A percentile compares a stretch with the other conserved stretches of the same genome.
Evolutionary conservation across 2,888 invertebrate genomes (phyloP).

Genomic region (Cylloceria caligata): DNA sequence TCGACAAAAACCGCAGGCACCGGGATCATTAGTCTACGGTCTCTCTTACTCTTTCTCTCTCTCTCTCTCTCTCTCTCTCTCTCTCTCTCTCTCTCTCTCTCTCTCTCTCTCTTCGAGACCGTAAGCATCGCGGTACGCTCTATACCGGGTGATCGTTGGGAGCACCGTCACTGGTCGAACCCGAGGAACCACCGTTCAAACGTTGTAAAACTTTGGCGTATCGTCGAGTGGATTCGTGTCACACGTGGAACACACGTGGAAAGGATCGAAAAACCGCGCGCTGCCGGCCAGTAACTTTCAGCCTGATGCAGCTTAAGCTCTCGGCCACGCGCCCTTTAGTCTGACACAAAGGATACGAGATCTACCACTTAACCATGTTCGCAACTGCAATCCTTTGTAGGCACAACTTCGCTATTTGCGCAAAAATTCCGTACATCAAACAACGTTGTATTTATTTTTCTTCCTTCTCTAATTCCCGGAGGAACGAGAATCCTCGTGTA

Average conservation of each 20-base stretch:
- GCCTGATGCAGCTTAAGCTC: background rate
- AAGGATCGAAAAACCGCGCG: conserved; percentile 35
- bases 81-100: no score
- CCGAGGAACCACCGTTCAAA: conserved; percentile 23
- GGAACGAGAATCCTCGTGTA: background rate
- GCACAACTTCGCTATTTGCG: background rate
- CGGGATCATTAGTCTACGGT: conserved; percentile 84
- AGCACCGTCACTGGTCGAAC: conserved; percentile 7
- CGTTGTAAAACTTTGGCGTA: conserved; percentile 30
- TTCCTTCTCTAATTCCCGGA: background rate
- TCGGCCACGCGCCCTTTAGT: background rate
- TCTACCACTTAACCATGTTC: background rate
- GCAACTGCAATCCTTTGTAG: background rate
- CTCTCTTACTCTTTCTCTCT: no score
- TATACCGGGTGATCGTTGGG: conserved; percentile 79
- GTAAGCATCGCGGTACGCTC: conserved; percentile 75
- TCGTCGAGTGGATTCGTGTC: conserved; percentile 1
- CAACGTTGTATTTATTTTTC: conserved; percentile 12
- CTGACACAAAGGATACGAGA: conserved; percentile 16
- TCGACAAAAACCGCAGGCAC: conserved; percentile 83
- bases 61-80: no score
- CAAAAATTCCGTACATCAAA: background rate
- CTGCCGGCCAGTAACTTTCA: background rate
- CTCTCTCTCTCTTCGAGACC: conserved; percentile 76
- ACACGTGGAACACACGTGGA: conserved; percentile 71